Conservation (phyloP, 2,113 vertebrate species). For the Blennius ocellaris region DNA sequence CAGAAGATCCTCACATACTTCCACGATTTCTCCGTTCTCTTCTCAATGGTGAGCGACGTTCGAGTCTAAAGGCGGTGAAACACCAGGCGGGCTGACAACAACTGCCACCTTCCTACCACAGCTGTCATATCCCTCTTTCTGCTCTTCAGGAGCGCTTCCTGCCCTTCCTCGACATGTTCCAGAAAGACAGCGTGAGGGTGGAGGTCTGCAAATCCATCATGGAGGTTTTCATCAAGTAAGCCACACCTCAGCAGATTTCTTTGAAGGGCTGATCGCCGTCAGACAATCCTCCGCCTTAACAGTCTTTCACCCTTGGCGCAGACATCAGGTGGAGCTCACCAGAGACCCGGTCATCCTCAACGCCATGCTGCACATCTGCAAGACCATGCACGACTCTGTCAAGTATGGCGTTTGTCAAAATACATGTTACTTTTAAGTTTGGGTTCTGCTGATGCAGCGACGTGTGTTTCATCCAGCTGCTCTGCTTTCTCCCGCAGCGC, state of each 20-base stretch:
- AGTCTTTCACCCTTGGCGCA: constrained; percentile 44
- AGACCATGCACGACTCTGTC: constrained; percentile 98
- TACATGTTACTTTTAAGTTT: background rate
- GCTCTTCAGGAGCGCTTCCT: constrained; percentile 93
- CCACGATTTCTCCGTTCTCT: constrained; percentile 94
- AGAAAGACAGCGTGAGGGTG: constrained; percentile 95
- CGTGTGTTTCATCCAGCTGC: background rate
- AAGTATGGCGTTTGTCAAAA: constrained; percentile 85
- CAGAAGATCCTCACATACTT: constrained; percentile 92
- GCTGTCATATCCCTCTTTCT: background rate
- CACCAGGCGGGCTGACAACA: too few relatives aligned
- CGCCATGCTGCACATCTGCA: constrained; percentile 95
- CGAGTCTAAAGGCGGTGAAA: background rate
- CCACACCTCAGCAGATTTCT: background rate
- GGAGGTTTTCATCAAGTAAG: constrained; percentile 97
- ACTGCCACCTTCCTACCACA: too few relatives aligned
- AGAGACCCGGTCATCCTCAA: constrained; percentile 98
- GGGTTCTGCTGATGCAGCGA: too few relatives aligned
- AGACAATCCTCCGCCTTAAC: too few relatives aligned
- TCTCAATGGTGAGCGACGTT: constrained; percentile 88
- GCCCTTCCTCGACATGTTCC: constrained; percentile 98
- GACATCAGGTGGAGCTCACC: constrained; percentile 93
- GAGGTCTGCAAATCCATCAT: constrained; percentile 97
- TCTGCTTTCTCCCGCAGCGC: constrained; percentile 81
- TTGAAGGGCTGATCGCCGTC: too few relatives aligned